Conservation (phyloP, 2,113 vertebrate genomes). For the Chauna torquata region DNA sequence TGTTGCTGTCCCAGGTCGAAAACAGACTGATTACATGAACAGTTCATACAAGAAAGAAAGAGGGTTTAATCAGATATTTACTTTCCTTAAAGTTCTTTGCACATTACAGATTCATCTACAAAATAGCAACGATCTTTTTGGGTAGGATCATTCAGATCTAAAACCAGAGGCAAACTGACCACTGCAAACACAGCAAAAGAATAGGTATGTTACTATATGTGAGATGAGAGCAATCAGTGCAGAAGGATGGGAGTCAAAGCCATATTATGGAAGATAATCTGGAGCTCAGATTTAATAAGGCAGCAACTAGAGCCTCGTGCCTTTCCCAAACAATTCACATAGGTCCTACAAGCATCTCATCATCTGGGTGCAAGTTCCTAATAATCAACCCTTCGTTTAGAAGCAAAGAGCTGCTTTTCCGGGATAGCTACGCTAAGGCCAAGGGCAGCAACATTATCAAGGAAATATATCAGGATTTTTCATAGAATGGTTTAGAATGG, state of each 20-base stretch:
- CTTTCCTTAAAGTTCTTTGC: background rate
- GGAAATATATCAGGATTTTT: background rate
- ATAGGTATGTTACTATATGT: accelerated
- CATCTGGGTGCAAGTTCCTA: background rate
- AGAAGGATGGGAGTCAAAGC: too few relatives aligned
- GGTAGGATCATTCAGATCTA: too few relatives aligned
- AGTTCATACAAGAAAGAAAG: background rate
- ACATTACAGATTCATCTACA: too few relatives aligned
- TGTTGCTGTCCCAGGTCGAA: background rate
- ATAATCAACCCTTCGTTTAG: background rate
- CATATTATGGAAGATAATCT: background rate
- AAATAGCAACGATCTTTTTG: too few relatives aligned
- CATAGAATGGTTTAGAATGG: background rate
- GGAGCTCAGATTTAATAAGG: background rate
- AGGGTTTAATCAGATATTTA: background rate
- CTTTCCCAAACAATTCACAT: background rate
- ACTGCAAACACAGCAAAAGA: background rate
- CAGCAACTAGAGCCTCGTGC: background rate
- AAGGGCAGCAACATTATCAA: accelerated
- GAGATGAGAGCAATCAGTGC: background rate
- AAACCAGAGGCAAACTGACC: too few relatives aligned
- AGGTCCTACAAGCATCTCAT: background rate
- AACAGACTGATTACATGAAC: background rate
- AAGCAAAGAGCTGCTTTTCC: background rate
- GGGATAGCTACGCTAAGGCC: background rate